phyloP scores from a whole-genome alignment of 2,797 vertebrate species.

The Tragopan temminckii region DNA sequence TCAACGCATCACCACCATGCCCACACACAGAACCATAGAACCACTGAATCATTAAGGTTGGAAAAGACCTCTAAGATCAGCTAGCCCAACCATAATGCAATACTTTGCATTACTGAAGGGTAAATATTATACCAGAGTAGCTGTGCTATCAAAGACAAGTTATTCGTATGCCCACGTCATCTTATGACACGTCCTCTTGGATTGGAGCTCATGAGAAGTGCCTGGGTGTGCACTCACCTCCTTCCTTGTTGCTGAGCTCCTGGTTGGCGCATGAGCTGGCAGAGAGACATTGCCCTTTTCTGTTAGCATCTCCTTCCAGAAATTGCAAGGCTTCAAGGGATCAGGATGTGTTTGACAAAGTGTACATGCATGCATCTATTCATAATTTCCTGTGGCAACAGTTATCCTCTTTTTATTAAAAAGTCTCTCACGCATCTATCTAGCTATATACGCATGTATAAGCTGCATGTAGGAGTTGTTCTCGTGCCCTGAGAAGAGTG shows the following conservation, averaged over 20 bases:
- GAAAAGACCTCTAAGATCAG: too few relatives aligned
- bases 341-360: not conserved
- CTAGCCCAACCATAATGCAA: too few relatives aligned
- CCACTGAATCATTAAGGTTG: too few relatives aligned
- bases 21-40: too few relatives aligned
- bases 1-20: too few relatives aligned
- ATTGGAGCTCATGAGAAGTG: not conserved
- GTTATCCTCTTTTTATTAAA: constrained; percentile 51
- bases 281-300: not conserved
- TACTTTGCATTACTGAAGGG: not conserved
- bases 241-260: not conserved
- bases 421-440: constrained; percentile 17
- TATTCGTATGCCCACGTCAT: not conserved
- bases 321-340: constrained; percentile 3
- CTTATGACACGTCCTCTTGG: not conserved
- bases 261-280: not conserved
- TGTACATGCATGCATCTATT: not conserved
- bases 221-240: not conserved
- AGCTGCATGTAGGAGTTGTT: constrained; percentile 55
- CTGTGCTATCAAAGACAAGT: not conserved
- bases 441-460: constrained; percentile 36
- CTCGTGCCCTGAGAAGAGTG: not conserved
- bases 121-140: not conserved
- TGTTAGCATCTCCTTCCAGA: not conserved
- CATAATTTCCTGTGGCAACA: constrained; percentile 46